Conservation (phyloP, 64 coral and sea anemone species). For the Cladopsammia gracilis region DNA sequence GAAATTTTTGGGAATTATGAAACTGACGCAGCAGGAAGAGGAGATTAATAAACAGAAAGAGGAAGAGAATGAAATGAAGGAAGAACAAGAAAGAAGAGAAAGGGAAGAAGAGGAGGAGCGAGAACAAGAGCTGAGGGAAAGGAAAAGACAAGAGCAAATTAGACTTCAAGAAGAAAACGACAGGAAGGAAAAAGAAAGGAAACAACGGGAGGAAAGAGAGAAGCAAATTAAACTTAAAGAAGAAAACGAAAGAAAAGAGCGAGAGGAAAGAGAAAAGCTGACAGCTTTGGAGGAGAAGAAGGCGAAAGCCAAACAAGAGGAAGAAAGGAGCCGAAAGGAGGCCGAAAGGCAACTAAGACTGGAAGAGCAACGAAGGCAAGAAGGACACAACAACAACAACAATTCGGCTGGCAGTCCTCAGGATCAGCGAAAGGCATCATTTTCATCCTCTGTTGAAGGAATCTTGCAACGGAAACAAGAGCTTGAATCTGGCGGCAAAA, state of each 20-base stretch:
- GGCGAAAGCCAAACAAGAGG: slow-evolving; percentile 25
- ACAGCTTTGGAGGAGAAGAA: slow-evolving; percentile 32
- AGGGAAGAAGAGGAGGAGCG: slow-evolving; percentile 38
- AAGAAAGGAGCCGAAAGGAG: slow-evolving; percentile 21
- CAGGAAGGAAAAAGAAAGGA: slow-evolving; percentile 16
- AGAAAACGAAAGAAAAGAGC: slow-evolving; percentile 27
- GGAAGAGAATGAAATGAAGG: slow-evolving; percentile 42
- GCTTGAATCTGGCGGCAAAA: slow-evolving; percentile 74
- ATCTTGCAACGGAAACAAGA: slow-evolving; percentile 91
- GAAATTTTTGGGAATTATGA: slow-evolving; percentile 46
- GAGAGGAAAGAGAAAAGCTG: slow-evolving; percentile 57
- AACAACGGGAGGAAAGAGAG: slow-evolving; percentile 37
- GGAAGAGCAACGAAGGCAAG: slow-evolving; percentile 33
- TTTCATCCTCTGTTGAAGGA: slow-evolving; percentile 55
- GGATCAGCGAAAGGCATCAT: slow-evolving; percentile 10
- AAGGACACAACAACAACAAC: slow-evolving; percentile 19
- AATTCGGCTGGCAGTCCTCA: slow-evolving; percentile 42
- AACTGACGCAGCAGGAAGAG: slow-evolving; percentile 66
- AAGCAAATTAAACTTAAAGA: slow-evolving; percentile 10
- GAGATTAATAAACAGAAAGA: slow-evolving; percentile 60
- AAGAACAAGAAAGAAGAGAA: slow-evolving; percentile 30
- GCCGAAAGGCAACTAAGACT: slow-evolving; percentile 8
- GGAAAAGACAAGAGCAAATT: slow-evolving; percentile 44
- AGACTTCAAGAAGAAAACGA: neutral
- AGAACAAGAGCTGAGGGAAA: slow-evolving; percentile 40